A percentile compares a stretch with the other conserved stretches of the same genome.
phyloP scores from a whole-genome alignment of 1,140 invertebrate species.

The Drosophila pseudoobscura region DNA sequence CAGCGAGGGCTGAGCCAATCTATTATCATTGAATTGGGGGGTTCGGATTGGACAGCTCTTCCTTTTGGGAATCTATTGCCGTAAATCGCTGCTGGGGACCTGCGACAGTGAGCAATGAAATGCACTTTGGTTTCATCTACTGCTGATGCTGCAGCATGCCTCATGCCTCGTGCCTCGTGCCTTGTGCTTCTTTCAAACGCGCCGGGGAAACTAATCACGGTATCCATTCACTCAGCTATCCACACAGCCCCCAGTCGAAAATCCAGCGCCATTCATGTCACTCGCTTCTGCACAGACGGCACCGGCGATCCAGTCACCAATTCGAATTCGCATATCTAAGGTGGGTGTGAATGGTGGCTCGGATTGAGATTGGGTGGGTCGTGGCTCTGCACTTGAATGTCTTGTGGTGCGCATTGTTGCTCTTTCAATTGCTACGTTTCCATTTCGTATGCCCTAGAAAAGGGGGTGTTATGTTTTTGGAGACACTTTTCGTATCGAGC shows the following conservation, averaged over 20 bases:
- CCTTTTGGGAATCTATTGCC: conserved; percentile 27
- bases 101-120: conserved; percentile 77
- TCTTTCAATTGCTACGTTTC: conserved; percentile 65
- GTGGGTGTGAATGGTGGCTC: not conserved
- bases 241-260: conserved; percentile 18
- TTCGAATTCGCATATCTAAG: conserved; percentile 62
- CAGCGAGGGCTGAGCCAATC: conserved; percentile 46
- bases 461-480: no score
- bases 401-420: conserved; percentile 78
- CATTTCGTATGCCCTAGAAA: conserved; percentile 7
- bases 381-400: conserved; percentile 60
- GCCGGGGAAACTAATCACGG: conserved; percentile 67
- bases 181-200: conserved; percentile 10
- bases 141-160: conserved; percentile 40
- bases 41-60: conserved; percentile 6
- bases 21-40: conserved; percentile 51
- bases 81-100: conserved; percentile 50
- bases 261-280: conserved; percentile 56
- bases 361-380: conserved; percentile 3
- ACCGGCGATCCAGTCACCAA: conserved; percentile 41
- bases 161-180: not conserved
- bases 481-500: no score
- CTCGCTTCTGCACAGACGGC: conserved; percentile 9
- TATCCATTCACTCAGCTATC: conserved; percentile 35
- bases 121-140: conserved; percentile 72